Evolutionary conservation across 2,797 vertebrate genomes (phyloP).

Genomic region (Myotis vivesi): DNA sequence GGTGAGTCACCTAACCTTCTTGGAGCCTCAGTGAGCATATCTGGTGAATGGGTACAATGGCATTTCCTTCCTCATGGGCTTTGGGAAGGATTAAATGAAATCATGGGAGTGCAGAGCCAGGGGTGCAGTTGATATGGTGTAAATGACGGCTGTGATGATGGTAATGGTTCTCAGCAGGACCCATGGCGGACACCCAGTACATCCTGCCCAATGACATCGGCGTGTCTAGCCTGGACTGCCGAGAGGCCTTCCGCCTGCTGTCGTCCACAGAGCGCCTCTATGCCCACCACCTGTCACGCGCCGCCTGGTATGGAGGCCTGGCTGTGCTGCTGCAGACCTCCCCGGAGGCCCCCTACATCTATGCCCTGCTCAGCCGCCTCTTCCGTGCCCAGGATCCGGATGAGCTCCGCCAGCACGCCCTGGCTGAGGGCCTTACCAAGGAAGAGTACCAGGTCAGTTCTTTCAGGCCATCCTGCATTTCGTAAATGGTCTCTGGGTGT

Average conservation of each 20-base stretch:
- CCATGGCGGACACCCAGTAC: conserved; percentile 94
- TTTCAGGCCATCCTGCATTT: neutral
- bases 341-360: conserved; percentile 91
- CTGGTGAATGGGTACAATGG: neutral
- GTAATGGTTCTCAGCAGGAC: conserved; percentile 57
- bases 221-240: conserved; percentile 90
- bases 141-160: neutral
- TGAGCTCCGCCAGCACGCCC: conserved; percentile 86
- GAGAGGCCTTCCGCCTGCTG: conserved; percentile 90
- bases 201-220: conserved; percentile 93
- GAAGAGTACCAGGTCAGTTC: conserved; percentile 91
- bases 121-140: neutral
- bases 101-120: neutral
- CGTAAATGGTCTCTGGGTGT: neutral
- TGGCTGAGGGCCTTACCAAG: conserved; percentile 86
- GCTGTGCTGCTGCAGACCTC: conserved; percentile 93
- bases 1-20: neutral
- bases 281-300: conserved; percentile 91
- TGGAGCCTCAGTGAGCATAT: neutral
- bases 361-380: conserved; percentile 90
- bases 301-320: conserved; percentile 93
- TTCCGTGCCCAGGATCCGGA: conserved; percentile 89
- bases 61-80: neutral
- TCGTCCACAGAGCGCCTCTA: conserved; percentile 91
- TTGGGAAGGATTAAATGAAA: neutral